Evolutionary conservation across 1,140 invertebrate genomes (phyloP), one percentile per base, ranked within the genome.

Genomic region (Gonioctena quinquepunctata): DNA sequence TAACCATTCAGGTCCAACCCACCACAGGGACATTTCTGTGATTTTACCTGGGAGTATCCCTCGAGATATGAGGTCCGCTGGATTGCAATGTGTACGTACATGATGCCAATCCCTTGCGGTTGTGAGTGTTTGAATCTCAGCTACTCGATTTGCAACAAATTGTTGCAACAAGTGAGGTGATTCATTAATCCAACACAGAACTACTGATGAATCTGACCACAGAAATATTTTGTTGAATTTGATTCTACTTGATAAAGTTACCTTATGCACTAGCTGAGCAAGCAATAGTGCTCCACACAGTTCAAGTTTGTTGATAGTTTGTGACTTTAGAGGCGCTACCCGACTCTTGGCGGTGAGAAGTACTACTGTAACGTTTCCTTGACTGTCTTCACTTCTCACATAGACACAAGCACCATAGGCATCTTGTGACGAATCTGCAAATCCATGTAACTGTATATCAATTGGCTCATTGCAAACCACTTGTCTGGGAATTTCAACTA

Each of bases 91-190:
- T 6, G 77, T 75, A 7, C 75, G 70, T 2, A 86, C 77, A 69
- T 86, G 80, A 27, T 65, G 64, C 82, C 84, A 86, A 42, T 80
- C 59, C 0, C 26, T 8, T 2, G 27, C 16, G 5, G 60, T 33
- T 13, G 71, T 66, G 5, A 74, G 19, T 42, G 70, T 65, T 72
- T 82, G 80, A 54, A 86, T 83, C 72, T 82, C 54, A 3, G 78
- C 71, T 7, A 86, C 80, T 3, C 84, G 61, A 75, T 85, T 85
- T 5, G 77, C 76, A 0, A 84, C 82, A 73, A 82, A 85, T 13
- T 71, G 76, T 74, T 85, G 81, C 57, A 77, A 76, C 13, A 70
- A 62, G 28, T 70, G 60, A 2, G 83, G 71, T 19, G 61, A 42
- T 6, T 49, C 49, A 5, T 63, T 66, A 54, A 82, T 27, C 68